Evolutionary conservation across 2,888 invertebrate genomes (phyloP).

Genomic region (Venustoraphidia nigricollis): DNA sequence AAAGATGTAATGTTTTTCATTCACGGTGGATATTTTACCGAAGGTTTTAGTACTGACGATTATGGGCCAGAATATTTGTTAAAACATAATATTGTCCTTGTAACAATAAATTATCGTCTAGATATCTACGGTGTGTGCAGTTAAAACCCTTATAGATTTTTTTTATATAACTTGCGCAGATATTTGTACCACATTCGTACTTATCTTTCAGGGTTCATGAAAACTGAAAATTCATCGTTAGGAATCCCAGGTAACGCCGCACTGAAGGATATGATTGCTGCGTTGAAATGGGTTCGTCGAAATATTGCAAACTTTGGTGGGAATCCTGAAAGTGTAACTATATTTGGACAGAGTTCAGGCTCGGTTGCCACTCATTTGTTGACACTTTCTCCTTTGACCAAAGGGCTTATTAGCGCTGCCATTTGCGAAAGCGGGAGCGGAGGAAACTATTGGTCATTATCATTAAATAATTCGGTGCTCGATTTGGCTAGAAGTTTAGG

Average conservation of each 20-base stretch:
- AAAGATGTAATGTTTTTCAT: constrained; percentile 43
- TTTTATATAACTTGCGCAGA: not conserved
- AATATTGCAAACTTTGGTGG: constrained; percentile 2
- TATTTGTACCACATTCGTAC: not conserved
- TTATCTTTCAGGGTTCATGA: not conserved
- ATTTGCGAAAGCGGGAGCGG: too few species aligned
- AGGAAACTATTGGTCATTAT: too few species aligned
- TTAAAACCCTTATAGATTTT: not conserved
- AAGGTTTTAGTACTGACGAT: constrained; percentile 43
- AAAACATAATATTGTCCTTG: constrained; percentile 42
- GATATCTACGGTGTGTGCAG: constrained; percentile 20
- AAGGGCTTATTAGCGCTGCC: not conserved
- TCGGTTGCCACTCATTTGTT: not conserved
- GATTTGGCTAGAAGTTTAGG: too few species aligned
- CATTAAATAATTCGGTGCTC: too few species aligned
- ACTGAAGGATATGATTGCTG: constrained; percentile 1
- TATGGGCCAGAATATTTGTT: constrained; percentile 47
- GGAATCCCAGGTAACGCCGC: constrained; percentile 1
- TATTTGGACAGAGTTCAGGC: constrained; percentile 1
- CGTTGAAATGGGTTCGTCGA: not conserved
- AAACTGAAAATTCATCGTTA: not conserved
- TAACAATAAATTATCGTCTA: constrained; percentile 45
- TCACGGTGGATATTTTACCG: constrained; percentile 46
- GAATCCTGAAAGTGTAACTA: not conserved
- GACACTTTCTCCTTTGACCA: not conserved